Percentiles rank a stretch among this genome's conserved stretches.
These are phyloP conservation scores for Trachelus tabidus DNA, from an alignment of 2,888 invertebrate species.

Conservation along the genomic window DNA sequence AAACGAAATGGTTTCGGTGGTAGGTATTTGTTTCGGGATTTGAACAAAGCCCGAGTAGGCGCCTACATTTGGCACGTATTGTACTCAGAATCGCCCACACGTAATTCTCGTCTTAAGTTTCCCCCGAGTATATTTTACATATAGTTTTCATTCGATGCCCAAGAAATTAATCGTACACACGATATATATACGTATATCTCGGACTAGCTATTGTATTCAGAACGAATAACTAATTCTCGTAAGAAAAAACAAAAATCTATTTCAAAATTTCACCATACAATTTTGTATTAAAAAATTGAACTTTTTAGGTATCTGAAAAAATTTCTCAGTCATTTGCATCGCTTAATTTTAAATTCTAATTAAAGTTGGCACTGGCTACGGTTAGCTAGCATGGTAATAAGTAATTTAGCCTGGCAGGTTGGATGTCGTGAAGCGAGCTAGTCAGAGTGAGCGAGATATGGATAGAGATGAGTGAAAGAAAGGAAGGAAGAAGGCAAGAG, in stretches of 20 bases:
- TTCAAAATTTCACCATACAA: not conserved
- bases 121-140: not conserved
- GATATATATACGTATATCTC: not conserved
- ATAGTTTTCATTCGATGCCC: not conserved
- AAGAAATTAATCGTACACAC: not conserved
- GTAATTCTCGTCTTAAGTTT: not conserved
- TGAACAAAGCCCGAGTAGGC: not conserved
- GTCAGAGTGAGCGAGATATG: not conserved
- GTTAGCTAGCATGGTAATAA: slow-evolving; percentile 36
- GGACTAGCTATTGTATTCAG: not conserved
- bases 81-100: not conserved
- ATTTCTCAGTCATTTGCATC: not conserved
- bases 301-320: not conserved
- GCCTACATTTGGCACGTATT: not conserved
- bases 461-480: not conserved
- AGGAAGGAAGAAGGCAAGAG: not conserved
- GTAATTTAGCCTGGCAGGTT: slow-evolving; percentile 34
- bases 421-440: slow-evolving; percentile 30
- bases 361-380: slow-evolving; percentile 24
- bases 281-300: not conserved
- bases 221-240: not conserved
- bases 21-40: not conserved
- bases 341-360: slow-evolving; percentile 27
- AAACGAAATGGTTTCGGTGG: not conserved
- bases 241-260: slow-evolving; percentile 5